These are phyloP conservation scores for Plusia festucae DNA, from an alignment of 2,888 invertebrate species.

Conservation along the genomic window DNA sequence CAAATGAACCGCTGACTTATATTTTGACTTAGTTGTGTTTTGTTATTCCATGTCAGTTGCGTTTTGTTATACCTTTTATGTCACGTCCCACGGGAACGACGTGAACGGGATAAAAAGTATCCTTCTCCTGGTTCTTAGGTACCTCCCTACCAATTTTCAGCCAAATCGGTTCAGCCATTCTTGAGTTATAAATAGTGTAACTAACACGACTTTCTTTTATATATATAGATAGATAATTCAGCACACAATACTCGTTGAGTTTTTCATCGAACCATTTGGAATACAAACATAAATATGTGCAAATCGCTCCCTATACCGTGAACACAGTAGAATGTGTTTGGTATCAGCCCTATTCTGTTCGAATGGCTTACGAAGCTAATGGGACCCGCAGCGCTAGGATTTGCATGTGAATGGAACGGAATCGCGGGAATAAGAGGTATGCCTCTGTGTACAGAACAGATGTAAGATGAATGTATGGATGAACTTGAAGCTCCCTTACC, in stretches of 20 bases:
- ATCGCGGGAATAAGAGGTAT: conserved; percentile 36
- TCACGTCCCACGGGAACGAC: too few species aligned
- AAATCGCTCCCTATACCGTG: conserved; percentile 4
- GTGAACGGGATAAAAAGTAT: too few species aligned
- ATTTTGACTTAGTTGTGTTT: too few species aligned
- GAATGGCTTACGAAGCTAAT: conserved; percentile 55
- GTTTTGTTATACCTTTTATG: too few species aligned
- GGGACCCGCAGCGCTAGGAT: conserved; percentile 44
- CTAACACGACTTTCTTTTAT: too few species aligned
- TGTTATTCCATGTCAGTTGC: too few species aligned
- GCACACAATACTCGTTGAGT: background rate
- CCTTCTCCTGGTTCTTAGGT: too few species aligned
- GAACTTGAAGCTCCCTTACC: conserved; percentile 27
- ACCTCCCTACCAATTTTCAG: background rate
- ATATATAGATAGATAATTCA: too few species aligned
- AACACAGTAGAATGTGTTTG: background rate
- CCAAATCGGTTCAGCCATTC: too few species aligned
- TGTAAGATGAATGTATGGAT: conserved; percentile 40
- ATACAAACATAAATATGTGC: conserved; percentile 1
- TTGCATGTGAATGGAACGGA: conserved; percentile 57
- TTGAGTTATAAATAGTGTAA: too few species aligned
- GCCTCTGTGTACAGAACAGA: conserved; percentile 26
- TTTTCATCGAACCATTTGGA: conserved; percentile 12
- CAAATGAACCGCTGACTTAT: too few species aligned
- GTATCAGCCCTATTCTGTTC: conserved; percentile 44